These are phyloP conservation scores for Neocrepidodera transversa DNA, from an alignment of 2,888 invertebrate genomes.

Conservation along the genomic window DNA sequence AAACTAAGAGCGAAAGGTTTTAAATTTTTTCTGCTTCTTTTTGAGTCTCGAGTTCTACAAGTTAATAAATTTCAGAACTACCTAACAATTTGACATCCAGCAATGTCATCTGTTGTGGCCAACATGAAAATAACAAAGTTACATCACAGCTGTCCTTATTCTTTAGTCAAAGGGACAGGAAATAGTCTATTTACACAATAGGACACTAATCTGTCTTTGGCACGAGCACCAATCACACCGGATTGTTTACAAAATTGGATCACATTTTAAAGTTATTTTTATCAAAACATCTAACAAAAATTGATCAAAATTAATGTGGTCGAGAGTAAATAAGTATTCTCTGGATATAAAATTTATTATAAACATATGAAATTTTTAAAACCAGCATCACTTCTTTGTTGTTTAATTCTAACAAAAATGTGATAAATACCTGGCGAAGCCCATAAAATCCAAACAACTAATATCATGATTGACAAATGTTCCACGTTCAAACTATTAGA, in stretches of 20 bases:
- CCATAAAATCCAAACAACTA: conserved; percentile 29
- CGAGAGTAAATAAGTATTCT: no score
- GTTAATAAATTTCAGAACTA: neutral
- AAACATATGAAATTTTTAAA: no score
- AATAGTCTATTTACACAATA: conserved; percentile 26
- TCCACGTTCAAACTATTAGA: conserved; percentile 37
- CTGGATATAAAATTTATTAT: no score
- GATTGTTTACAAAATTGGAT: conserved; percentile 16
- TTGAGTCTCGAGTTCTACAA: no score
- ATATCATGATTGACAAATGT: conserved; percentile 43
- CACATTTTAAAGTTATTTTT: conserved; percentile 15
- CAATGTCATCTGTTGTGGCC: conserved; percentile 21
- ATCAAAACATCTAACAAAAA: no score
- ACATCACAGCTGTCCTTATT: conserved; percentile 20
- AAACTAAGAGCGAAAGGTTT: no score
- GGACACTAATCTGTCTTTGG: conserved; percentile 23
- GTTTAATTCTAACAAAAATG: conserved; percentile 22
- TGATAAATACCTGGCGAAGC: conserved; percentile 26
- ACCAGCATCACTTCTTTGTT: neutral
- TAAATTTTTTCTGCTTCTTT: no score
- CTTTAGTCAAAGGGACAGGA: conserved; percentile 24
- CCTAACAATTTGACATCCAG: conserved; percentile 14
- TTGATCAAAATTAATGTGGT: no score
- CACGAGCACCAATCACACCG: conserved; percentile 18
- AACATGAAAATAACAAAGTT: conserved; percentile 22